Evolutionary conservation across 2,113 vertebrate species (phyloP).

Genomic region (Nothocercus julius): DNA sequence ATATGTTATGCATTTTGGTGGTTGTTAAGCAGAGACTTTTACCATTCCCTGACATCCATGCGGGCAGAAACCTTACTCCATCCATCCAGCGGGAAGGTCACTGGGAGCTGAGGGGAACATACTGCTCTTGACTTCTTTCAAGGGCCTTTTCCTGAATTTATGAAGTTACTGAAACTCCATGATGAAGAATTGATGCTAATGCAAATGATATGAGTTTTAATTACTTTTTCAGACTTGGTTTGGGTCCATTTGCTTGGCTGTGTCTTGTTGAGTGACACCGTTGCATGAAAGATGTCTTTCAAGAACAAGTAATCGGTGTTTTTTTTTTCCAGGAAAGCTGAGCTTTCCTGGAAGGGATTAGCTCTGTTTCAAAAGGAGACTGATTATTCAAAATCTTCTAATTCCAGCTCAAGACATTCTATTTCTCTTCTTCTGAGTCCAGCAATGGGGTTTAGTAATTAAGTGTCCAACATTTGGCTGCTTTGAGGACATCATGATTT

Average conservation of each 20-base stretch:
- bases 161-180: not conserved
- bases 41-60: not conserved
- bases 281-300: not conserved
- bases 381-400: not conserved
- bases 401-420: not conserved
- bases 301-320: not conserved
- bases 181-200: not conserved
- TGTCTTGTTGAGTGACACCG: not conserved
- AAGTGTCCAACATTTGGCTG: not conserved
- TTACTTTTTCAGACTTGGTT: not conserved
- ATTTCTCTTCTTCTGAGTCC: not conserved
- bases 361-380: not conserved
- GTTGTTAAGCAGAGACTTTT: not conserved
- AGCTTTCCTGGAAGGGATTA: not conserved
- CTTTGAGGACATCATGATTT: not conserved
- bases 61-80: not conserved
- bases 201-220: not conserved
- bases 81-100: not conserved
- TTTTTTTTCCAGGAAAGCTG: not conserved
- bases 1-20: not conserved
- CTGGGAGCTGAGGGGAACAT: not conserved
- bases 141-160: not conserved
- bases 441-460: not conserved
- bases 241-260: not conserved
- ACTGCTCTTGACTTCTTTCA: not conserved